phyloP scores from a whole-genome alignment of 53 echinoderm and acorn worm species.

The Holothuria leucospilota region DNA sequence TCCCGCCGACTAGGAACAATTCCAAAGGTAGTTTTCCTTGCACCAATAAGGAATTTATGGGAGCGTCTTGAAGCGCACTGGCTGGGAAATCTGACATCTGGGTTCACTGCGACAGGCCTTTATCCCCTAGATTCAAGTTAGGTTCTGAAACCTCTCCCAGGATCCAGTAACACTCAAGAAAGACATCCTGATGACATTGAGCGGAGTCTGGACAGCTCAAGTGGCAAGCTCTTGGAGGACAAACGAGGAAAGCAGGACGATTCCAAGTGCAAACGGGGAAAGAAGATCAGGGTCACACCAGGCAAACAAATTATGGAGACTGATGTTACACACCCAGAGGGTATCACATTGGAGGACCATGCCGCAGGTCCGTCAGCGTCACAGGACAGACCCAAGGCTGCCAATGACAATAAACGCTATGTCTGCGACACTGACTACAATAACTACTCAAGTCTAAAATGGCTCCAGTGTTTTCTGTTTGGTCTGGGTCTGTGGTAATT shows the following conservation, averaged over 20 bases:
- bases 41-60: slow-evolving; percentile 30
- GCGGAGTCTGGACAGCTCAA: slow-evolving; percentile 33
- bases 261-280: slow-evolving; percentile 33
- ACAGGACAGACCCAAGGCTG: slow-evolving; percentile 35
- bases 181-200: slow-evolving; percentile 19
- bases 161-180: not conserved
- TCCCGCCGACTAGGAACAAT: slow-evolving; percentile 26
- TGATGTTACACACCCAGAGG: slow-evolving; percentile 12
- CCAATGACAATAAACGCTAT: slow-evolving; percentile 44
- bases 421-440: slow-evolving; percentile 49
- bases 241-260: slow-evolving; percentile 1
- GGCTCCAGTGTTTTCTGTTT: slow-evolving; percentile 63
- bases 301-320: slow-evolving; percentile 16
- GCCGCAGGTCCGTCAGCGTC: slow-evolving; percentile 22
- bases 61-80: not conserved
- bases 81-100: slow-evolving; percentile 10
- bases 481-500: slow-evolving; percentile 57
- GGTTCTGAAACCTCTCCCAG: slow-evolving; percentile 32
- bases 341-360: slow-evolving; percentile 7
- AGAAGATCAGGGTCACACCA: slow-evolving; percentile 24
- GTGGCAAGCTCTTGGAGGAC: slow-evolving; percentile 10
- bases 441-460: slow-evolving; percentile 46
- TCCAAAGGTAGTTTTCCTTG: slow-evolving; percentile 20
- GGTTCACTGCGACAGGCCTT: slow-evolving; percentile 14
- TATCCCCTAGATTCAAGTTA: slow-evolving; percentile 24